Evolutionary conservation across 2,888 invertebrate species (phyloP).

Genomic region (Lepidocyrtoides sp.): DNA sequence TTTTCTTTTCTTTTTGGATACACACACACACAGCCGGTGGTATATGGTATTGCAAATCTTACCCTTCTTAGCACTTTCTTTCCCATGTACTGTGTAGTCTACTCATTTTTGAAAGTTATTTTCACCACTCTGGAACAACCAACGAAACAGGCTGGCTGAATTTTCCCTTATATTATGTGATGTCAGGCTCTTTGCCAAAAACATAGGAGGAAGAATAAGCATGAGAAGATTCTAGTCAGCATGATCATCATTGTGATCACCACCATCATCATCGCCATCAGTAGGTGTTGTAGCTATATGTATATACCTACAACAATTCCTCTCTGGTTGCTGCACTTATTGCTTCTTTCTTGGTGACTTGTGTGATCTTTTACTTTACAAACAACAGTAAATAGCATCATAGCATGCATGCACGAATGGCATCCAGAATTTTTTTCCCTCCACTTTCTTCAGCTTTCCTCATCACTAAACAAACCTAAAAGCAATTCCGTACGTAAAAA

Average conservation of each 20-base stretch:
- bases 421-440: neutral
- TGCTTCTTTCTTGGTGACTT: slow-evolving; percentile 33
- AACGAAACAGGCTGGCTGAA: slow-evolving; percentile 22
- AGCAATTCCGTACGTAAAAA: slow-evolving; percentile 18
- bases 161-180: slow-evolving; percentile 12
- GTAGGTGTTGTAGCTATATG: neutral
- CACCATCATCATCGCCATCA: neutral
- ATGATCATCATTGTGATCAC: slow-evolving; percentile 2
- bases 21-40: slow-evolving; percentile 37
- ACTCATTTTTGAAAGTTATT: neutral
- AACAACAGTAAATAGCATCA: neutral
- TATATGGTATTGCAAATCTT: neutral
- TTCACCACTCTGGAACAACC: neutral
- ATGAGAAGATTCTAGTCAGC: neutral
- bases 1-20: slow-evolving; percentile 22
- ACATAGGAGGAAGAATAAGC: neutral
- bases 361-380: slow-evolving; percentile 16
- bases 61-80: neutral
- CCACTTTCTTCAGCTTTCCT: neutral
- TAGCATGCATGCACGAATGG: slow-evolving; percentile 4
- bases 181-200: slow-evolving; percentile 65
- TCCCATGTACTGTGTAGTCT: neutral
- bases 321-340: neutral
- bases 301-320: no score
- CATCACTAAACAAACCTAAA: slow-evolving; percentile 34